Percentiles rank a stretch among this genome's conserved stretches.
These are phyloP conservation scores for Eleutherodactylus coqui DNA, from an alignment of 2,797 vertebrate genomes.

Conservation along the genomic window DNA sequence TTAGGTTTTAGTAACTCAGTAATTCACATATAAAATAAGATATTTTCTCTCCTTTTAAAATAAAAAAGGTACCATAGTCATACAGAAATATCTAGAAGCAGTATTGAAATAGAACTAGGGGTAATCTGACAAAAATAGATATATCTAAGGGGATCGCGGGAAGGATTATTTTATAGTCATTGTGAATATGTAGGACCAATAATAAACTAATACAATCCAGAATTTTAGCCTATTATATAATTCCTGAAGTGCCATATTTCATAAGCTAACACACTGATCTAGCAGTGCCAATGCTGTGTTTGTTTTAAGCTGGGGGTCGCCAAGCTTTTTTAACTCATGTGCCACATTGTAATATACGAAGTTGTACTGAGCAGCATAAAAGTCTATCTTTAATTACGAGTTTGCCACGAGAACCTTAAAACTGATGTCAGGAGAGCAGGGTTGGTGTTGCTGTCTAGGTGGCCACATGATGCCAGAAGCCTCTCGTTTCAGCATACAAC, in stretches of 20 bases:
- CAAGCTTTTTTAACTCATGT: background rate
- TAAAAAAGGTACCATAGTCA: conserved; percentile 81
- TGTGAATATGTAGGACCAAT: conserved; percentile 78
- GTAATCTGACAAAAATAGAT: conserved; percentile 78
- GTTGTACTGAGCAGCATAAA: background rate
- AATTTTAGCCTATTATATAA: conserved; percentile 77
- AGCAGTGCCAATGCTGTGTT: background rate
- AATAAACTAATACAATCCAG: conserved; percentile 69
- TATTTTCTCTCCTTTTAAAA: conserved; percentile 74
- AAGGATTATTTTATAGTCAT: conserved; percentile 79
- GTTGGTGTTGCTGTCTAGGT: background rate
- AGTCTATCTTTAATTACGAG: background rate
- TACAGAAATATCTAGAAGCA: conserved; percentile 81
- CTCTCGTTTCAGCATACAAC: background rate
- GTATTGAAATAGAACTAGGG: conserved; percentile 77
- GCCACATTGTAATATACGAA: background rate
- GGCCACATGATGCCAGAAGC: background rate
- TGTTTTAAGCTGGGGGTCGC: background rate
- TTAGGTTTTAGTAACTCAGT: conserved; percentile 81
- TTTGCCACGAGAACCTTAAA: background rate
- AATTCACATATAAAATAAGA: conserved; percentile 80
- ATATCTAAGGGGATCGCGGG: conserved; percentile 75
- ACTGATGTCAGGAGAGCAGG: background rate
- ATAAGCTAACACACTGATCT: background rate
- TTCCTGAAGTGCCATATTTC: conserved; percentile 31